Evolutionary conservation across 2,888 invertebrate genomes (phyloP).

Genomic region (Drosophila lutescens): DNA sequence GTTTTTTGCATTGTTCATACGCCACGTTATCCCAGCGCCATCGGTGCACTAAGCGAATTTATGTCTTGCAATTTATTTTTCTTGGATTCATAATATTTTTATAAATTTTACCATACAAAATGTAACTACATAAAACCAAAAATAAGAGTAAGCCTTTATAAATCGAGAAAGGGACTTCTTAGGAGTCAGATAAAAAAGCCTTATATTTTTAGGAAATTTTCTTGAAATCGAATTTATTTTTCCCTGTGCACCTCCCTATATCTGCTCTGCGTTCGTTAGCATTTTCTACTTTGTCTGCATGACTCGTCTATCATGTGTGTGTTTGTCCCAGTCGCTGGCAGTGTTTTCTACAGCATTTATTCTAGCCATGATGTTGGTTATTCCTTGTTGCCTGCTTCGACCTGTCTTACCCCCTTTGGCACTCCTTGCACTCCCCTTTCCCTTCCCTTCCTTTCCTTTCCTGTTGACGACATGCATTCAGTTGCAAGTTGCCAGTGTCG

Average conservation of each 20-base stretch:
- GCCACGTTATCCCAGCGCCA: constrained; percentile 64
- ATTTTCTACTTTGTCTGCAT: constrained; percentile 50
- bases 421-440: background rate
- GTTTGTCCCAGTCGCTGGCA: constrained; percentile 6
- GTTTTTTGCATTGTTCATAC: constrained; percentile 69
- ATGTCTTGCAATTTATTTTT: too few species aligned
- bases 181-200: too few species aligned
- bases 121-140: too few species aligned
- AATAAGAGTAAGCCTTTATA: too few species aligned
- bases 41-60: constrained; percentile 2
- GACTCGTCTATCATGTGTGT: constrained; percentile 40
- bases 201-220: too few species aligned
- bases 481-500: constrained; percentile 44
- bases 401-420: constrained; percentile 3
- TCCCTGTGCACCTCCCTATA: background rate
- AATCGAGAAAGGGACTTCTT: too few species aligned
- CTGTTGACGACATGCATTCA: constrained; percentile 52
- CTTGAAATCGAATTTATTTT: background rate
- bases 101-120: too few species aligned
- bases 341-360: constrained; percentile 47
- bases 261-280: constrained; percentile 49
- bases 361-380: constrained; percentile 41
- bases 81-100: too few species aligned
- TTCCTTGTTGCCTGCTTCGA: constrained; percentile 26
- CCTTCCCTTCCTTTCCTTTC: constrained; percentile 18